A percentile compares a stretch with the other conserved stretches of the same genome.
Evolutionary conservation across 1,140 invertebrate genomes (phyloP).

Genomic region (Popillia japonica): DNA sequence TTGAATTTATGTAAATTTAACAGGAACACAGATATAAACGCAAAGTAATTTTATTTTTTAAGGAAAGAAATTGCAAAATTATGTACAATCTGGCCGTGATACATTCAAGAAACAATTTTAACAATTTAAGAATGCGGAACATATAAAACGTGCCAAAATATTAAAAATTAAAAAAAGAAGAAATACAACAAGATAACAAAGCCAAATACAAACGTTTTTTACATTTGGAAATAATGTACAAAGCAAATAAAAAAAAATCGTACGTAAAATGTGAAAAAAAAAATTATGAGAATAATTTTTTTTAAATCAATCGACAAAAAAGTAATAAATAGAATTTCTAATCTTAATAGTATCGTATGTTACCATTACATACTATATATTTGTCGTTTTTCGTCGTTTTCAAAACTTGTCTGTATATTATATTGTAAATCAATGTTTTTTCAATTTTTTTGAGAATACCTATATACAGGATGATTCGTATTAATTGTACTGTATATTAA

Average conservation of each 20-base stretch:
- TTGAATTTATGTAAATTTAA: too few relatives aligned
- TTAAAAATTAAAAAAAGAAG: too few relatives aligned
- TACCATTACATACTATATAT: background rate
- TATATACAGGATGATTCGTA: background rate
- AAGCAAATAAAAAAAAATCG: constrained; percentile 38
- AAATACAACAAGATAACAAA: constrained; percentile 45
- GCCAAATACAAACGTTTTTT: constrained; percentile 44
- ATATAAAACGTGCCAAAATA: background rate
- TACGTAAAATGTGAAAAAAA: background rate
- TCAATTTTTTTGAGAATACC: background rate
- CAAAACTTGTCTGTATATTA: background rate
- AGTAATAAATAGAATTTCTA: background rate
- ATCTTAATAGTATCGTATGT: background rate
- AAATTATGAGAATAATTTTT: background rate
- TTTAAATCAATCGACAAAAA: background rate
- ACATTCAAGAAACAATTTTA: background rate
- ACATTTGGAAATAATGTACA: constrained; percentile 37
- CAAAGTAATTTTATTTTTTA: too few relatives aligned
- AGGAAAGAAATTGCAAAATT: too few relatives aligned
- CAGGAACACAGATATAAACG: too few relatives aligned
- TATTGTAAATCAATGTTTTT: background rate
- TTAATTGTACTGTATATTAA: background rate
- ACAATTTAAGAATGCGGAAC: background rate
- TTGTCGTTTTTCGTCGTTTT: background rate
- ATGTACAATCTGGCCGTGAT: too few relatives aligned